These are phyloP conservation scores for Anolis apletophallus DNA, from an alignment of 2,797 vertebrate genomes.

Conservation along the genomic window DNA sequence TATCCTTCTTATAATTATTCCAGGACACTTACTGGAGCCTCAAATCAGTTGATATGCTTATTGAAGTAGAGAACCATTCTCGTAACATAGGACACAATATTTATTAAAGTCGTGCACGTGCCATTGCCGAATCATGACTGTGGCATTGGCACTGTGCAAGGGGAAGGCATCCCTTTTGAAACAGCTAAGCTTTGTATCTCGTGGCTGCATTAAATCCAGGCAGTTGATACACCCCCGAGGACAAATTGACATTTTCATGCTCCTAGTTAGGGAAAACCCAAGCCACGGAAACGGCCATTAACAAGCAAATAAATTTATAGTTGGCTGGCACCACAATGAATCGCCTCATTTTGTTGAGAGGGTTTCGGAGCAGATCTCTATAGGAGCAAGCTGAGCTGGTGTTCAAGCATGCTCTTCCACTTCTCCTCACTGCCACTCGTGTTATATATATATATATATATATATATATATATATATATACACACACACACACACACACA, in stretches of 20 bases:
- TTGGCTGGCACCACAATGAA: conserved; percentile 52
- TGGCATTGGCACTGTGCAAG: neutral
- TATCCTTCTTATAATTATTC: no score
- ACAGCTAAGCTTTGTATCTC: conserved; percentile 56
- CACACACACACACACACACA: no score
- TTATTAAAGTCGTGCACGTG: neutral
- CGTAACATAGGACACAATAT: no score
- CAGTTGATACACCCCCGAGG: conserved; percentile 74
- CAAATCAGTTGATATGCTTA: no score
- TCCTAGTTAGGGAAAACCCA: conserved; percentile 75
- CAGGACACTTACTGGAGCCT: no score
- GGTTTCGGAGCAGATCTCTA: conserved; percentile 55
- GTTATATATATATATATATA: no score
- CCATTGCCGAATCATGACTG: no score
- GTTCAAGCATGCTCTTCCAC: conserved; percentile 18
- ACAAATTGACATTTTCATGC: conserved; percentile 77
- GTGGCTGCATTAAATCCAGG: conserved; percentile 53
- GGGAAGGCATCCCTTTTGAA: conserved; percentile 9
- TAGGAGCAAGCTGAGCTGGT: conserved; percentile 23
- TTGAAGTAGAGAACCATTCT: no score
- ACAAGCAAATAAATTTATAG: conserved; percentile 72
- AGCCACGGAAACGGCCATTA: conserved; percentile 70
- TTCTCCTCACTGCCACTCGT: fast-evolving
- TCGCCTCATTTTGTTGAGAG: conserved; percentile 29
- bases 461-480: no score